phyloP scores from a whole-genome alignment of 2,113 vertebrate genomes.

The Actinemys pallida region DNA sequence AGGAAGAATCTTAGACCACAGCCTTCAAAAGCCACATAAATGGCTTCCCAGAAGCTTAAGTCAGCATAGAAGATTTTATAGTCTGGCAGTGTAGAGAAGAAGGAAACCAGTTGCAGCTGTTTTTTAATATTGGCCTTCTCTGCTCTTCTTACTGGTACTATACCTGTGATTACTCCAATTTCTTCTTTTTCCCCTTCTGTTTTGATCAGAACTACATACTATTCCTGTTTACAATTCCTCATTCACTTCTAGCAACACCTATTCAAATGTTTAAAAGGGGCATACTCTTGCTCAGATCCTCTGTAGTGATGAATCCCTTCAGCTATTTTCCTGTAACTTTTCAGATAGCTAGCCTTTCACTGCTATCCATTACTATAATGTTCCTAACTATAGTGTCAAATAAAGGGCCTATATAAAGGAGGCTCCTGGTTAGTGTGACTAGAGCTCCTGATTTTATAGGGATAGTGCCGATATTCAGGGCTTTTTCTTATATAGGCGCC shows the following conservation, averaged over 20 bases:
- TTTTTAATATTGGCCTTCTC: background rate
- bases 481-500: too few species aligned
- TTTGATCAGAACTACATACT: background rate
- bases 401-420: background rate
- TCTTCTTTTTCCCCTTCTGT: background rate
- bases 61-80: conserved; percentile 1
- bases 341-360: background rate
- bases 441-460: too few species aligned
- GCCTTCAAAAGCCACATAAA: conserved; percentile 63
- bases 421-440: background rate
- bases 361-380: background rate
- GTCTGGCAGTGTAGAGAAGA: background rate
- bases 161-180: background rate
- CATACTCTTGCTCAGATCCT: background rate
- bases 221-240: fast-evolving
- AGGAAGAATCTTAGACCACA: conserved; percentile 66
- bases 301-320: background rate
- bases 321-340: background rate
- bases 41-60: conserved; percentile 58
- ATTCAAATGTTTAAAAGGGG: background rate
- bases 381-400: background rate
- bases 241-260: background rate
- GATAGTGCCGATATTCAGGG: too few species aligned
- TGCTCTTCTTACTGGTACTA: background rate
- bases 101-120: background rate